Conservation (phyloP, 2,888 invertebrate species). For the Papilio protenor region DNA sequence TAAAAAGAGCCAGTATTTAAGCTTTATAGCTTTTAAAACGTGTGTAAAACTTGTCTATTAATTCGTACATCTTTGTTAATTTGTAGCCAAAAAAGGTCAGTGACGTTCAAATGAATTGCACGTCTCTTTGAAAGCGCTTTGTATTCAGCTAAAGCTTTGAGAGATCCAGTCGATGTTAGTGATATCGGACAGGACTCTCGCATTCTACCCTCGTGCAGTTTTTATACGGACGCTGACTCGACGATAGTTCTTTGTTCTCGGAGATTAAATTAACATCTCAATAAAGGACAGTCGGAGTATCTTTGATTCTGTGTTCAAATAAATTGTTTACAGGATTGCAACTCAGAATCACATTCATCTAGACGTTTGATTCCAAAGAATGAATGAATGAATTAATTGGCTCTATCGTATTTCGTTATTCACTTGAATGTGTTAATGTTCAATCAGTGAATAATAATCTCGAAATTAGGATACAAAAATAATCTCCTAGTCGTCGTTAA, state of each 20-base stretch:
- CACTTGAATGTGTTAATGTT: neutral
- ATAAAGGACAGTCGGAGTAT: constrained; percentile 1
- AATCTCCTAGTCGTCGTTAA: neutral
- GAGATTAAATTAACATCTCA: constrained; percentile 41
- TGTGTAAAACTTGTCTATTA: too few relatives aligned
- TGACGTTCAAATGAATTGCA: constrained; percentile 13
- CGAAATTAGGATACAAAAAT: neutral
- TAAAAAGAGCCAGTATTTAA: neutral
- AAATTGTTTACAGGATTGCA: neutral
- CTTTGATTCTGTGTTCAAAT: constrained; percentile 8
- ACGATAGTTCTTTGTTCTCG: constrained; percentile 32
- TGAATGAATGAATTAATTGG: neutral
- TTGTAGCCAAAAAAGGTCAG: constrained; percentile 4
- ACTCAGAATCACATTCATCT: neutral
- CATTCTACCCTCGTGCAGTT: constrained; percentile 37
- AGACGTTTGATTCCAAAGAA: neutral
- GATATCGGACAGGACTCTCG: constrained; percentile 19
- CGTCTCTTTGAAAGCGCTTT: constrained; percentile 13
- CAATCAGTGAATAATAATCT: neutral
- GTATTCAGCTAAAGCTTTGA: constrained; percentile 24
- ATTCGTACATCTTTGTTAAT: neutral
- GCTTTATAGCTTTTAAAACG: too few relatives aligned
- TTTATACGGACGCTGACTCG: constrained; percentile 31
- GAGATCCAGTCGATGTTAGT: constrained; percentile 32
- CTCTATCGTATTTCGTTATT: neutral